phyloP scores from a whole-genome alignment of 2,113 vertebrate species.

The Suricata suricatta region DNA sequence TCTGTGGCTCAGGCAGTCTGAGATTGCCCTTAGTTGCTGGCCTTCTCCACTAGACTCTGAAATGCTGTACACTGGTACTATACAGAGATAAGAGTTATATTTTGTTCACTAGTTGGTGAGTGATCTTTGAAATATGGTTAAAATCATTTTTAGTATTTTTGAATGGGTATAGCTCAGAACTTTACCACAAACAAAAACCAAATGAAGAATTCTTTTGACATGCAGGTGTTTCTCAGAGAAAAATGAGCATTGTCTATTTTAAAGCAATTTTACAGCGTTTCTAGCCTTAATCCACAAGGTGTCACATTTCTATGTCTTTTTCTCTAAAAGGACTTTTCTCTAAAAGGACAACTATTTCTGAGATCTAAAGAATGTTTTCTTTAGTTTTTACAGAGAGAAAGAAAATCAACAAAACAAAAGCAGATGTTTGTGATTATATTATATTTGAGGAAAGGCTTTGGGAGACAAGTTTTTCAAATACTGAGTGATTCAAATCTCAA shows the following conservation, averaged over 20 bases:
- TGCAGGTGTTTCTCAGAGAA: slow-evolving; percentile 37
- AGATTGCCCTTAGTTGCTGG: not conserved
- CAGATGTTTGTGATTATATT: slow-evolving; percentile 78
- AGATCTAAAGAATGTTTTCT: slow-evolving; percentile 76
- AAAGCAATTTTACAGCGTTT: slow-evolving; percentile 63
- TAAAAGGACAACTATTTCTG: slow-evolving; percentile 80
- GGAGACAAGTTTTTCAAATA: slow-evolving; percentile 40
- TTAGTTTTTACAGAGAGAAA: slow-evolving; percentile 77
- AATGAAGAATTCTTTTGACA: not conserved
- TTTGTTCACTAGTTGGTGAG: not conserved
- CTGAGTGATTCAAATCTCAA: slow-evolving; percentile 77
- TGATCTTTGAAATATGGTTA: not conserved
- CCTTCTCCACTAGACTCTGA: not conserved
- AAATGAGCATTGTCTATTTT: slow-evolving; percentile 63
- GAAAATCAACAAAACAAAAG: slow-evolving; percentile 71
- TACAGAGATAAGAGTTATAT: not conserved
- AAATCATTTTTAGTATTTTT: not conserved
- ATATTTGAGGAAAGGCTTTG: slow-evolving; percentile 64
- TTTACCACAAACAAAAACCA: not conserved
- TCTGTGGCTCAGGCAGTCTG: not conserved
- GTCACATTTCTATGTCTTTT: slow-evolving; percentile 70
- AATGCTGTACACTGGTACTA: not conserved
- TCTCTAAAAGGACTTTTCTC: slow-evolving; percentile 79
- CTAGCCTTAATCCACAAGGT: slow-evolving; percentile 60
- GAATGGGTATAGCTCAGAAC: not conserved